Evolutionary conservation across 2,888 invertebrate species (phyloP).

Genomic region (Chaetoderma sp.): DNA sequence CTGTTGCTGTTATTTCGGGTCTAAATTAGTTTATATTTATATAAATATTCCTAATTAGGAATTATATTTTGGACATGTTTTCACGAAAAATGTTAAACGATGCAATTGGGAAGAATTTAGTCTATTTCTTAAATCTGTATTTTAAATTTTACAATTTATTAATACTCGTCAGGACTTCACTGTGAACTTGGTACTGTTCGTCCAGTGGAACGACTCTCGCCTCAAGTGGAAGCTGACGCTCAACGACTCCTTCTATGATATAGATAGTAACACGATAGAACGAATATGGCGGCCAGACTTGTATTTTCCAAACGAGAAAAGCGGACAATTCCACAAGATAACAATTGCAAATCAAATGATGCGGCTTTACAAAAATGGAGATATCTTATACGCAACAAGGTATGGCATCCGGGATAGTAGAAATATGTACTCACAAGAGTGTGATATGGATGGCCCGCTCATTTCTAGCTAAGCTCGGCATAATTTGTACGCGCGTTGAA

Average conservation of each 20-base stretch:
- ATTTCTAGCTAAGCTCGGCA: too few relatives aligned
- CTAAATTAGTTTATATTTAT: too few relatives aligned
- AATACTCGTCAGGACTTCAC: slow-evolving; percentile 37
- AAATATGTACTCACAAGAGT: too few relatives aligned
- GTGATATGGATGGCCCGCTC: too few relatives aligned
- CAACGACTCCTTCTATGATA: slow-evolving; percentile 85
- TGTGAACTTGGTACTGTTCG: slow-evolving; percentile 26
- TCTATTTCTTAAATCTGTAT: too few relatives aligned
- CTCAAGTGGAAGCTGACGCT: slow-evolving; percentile 17
- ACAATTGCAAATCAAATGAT: slow-evolving; percentile 98
- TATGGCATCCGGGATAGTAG: slow-evolving; percentile 62
- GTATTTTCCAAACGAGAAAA: slow-evolving; percentile 98
- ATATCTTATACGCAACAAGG: slow-evolving; percentile 96
- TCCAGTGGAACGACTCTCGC: slow-evolving; percentile 21
- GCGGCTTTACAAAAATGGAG: slow-evolving; percentile 93
- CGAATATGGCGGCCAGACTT: slow-evolving; percentile 99
- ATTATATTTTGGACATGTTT: too few relatives aligned
- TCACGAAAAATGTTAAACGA: too few relatives aligned
- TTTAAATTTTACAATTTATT: too few relatives aligned
- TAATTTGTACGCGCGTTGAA: too few relatives aligned
- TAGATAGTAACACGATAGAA: slow-evolving; percentile 74
- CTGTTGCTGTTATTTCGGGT: too few relatives aligned
- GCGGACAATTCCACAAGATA: slow-evolving; percentile 93
- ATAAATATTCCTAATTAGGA: too few relatives aligned
- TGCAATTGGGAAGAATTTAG: too few relatives aligned